These are phyloP conservation scores for Corythornis vintsioides DNA, from an alignment of 2,113 vertebrate species.

Conservation along the genomic window DNA sequence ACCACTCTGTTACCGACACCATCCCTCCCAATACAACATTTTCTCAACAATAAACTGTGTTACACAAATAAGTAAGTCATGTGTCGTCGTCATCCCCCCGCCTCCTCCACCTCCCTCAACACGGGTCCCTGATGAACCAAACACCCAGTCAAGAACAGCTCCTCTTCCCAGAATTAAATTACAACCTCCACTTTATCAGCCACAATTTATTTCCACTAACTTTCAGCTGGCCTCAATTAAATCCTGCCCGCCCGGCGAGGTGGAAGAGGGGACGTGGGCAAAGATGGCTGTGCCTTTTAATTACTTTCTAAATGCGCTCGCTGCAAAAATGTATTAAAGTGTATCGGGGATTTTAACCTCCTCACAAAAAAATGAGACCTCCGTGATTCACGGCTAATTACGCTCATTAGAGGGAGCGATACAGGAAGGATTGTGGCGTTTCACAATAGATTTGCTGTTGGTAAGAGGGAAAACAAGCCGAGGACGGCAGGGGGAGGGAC, in stretches of 20 bases:
- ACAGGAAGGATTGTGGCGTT: neutral
- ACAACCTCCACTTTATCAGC: constrained; percentile 18
- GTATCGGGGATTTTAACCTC: constrained; percentile 59
- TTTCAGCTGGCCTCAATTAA: constrained; percentile 71
- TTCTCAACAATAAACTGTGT: neutral
- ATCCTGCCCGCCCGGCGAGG: neutral
- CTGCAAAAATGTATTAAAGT: constrained; percentile 60
- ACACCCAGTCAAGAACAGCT: neutral
- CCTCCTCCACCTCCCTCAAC: neutral
- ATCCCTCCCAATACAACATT: neutral
- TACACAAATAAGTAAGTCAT: neutral
- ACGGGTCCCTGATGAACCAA: neutral
- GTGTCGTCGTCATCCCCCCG: too few species aligned
- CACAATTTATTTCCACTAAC: constrained; percentile 47
- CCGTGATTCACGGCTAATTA: constrained; percentile 47
- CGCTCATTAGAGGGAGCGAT: constrained; percentile 26
- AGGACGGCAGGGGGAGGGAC: neutral
- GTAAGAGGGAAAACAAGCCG: neutral
- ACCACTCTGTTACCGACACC: rapidly evolving
- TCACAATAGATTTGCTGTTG: neutral
- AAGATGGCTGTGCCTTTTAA: constrained; percentile 57
- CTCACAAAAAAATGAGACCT: constrained; percentile 47
- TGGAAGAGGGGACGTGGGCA: neutral
- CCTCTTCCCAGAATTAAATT: constrained; percentile 4
- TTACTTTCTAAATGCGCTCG: constrained; percentile 66